Evolutionary conservation across 2,888 invertebrate genomes (phyloP), one percentile per base, ranked within the genome.

Genomic region (Ennomos quercinarius): DNA sequence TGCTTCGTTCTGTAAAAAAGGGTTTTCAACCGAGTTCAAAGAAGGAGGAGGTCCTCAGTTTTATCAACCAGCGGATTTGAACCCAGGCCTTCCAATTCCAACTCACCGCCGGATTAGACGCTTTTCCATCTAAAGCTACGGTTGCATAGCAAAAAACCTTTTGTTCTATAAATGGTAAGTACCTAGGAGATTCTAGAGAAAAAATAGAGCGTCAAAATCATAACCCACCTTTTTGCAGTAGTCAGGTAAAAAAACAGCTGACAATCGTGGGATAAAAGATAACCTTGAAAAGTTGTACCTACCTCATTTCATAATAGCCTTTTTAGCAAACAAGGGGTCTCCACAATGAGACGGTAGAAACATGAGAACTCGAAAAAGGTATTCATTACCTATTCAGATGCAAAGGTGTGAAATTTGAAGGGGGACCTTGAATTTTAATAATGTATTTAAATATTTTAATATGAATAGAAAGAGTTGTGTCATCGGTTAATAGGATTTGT

Each of bases 271-370:
- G 57, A 57, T 46, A 44, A 17, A 36, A 42, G n/a, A 11, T 41
- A 57, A 57, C 57, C 57, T 57, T 63, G 57, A 60, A 57, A 59
- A 50, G 5, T 27, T 35, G 36, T 13, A 34, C 41, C 42, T 42
- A n/a, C n/a, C n/a, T n/a, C 27, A 1, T 48, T 41, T 39, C 27
- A 41, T 50, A 56, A 54, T 57, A 43, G 41, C 52, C 63, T 53
- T 55, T 61, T 66, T 66, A 66, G 65, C 63, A 63, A 66, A 66
- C 57, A 66, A 64, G 52, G 64, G 65, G 65, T 37, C 11, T 13
- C 37, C 6, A 51, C 51, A 51, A 51, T 37, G 51, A 50, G 49
- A 36, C 12, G 35, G 37, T 11, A n/a, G 51, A 51, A 51, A 51
- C 17, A 13, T 42, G 51, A 51, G 51, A 51, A 43, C 42, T 51